A percentile compares a stretch with the other conserved stretches of the same genome.
These are phyloP conservation scores for Lathamus discolor DNA, from an alignment of 2,113 vertebrate genomes.

Conservation along the genomic window DNA sequence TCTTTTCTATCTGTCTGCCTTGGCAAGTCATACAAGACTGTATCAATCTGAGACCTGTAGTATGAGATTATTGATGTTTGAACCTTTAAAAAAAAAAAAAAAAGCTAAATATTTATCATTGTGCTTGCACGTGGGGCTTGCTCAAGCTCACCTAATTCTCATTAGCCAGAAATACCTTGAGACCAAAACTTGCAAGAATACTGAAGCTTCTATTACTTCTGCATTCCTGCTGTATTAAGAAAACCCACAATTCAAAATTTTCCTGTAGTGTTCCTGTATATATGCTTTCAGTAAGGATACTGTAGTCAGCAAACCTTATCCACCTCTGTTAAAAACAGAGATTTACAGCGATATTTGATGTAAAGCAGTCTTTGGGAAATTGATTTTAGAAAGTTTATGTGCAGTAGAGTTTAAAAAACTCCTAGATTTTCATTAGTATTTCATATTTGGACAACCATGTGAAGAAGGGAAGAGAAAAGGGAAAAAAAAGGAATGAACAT, in stretches of 20 bases:
- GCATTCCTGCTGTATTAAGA: not conserved
- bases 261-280: not conserved
- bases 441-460: not conserved
- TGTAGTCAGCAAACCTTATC: not conserved
- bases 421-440: not conserved
- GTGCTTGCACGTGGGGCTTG: not conserved
- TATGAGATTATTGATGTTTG: not conserved
- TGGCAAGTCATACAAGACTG: not conserved
- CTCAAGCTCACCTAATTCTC: not conserved
- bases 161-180: not conserved
- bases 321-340: not conserved
- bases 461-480: not conserved
- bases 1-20: not conserved
- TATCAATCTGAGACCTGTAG: not conserved
- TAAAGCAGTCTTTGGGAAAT: not conserved
- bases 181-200: not conserved
- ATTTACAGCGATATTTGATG: not conserved
- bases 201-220: not conserved
- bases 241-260: not conserved
- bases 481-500: not conserved
- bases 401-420: not conserved
- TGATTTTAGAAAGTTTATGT: not conserved
- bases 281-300: not conserved
- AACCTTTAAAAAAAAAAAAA: not conserved
- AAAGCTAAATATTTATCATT: not conserved